Base-by-base conservation (phyloP, 2,888 invertebrate genomes). In the Kuschelorhynchus macadamiae region DNA sequence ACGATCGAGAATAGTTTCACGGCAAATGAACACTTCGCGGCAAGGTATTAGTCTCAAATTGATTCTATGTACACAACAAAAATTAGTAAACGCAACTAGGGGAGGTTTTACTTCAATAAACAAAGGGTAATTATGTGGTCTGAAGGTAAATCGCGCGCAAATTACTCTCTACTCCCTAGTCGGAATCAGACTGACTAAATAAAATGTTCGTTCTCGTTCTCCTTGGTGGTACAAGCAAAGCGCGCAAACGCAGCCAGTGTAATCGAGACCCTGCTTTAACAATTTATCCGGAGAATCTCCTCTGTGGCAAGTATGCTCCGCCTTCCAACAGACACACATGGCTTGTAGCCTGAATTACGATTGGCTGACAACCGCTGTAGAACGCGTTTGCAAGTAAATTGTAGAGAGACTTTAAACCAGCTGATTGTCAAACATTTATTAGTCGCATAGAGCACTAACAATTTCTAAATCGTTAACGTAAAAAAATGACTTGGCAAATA, bases 151-250 rank as follows among this genome's bases (percentile, higher is more conserved):
- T 68, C 65, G 62, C 68, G 70, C 74, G 69, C 75, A 69, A 72
- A 67, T 67, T 68, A 72, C 74, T 72, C 79, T 69, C 72, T n/a
- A n/a, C 57, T 55, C 73, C 74, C 74, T 75, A 70, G 77, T 74
- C 76, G 71, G 75, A 72, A 74, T 73, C 76, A 73, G 75, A 81
- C 81, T 81, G 72, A 77, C 74, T 33, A 21, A 47, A 41, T 49
- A 9, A 41, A 42, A 25, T 21, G 12, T n/a, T n/a, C n/a, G 67
- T 39, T 52, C 42, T 50, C 62, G 47, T 52, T 33, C 61, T 46
- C 49, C 39, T 59, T 49, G 59, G 57, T 67, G 49, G 64, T 21
- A 50, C 9, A 17, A 8, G 14, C 12, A 8, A 18, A 49, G 2
- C 33, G 72, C 78, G 79, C 80, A 70, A 72, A 76, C 77, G 75